Evolutionary conservation across 2,888 invertebrate genomes (phyloP), one percentile per base, ranked within the genome.

Genomic region (Rhopalosiphum nymphaeae): DNA sequence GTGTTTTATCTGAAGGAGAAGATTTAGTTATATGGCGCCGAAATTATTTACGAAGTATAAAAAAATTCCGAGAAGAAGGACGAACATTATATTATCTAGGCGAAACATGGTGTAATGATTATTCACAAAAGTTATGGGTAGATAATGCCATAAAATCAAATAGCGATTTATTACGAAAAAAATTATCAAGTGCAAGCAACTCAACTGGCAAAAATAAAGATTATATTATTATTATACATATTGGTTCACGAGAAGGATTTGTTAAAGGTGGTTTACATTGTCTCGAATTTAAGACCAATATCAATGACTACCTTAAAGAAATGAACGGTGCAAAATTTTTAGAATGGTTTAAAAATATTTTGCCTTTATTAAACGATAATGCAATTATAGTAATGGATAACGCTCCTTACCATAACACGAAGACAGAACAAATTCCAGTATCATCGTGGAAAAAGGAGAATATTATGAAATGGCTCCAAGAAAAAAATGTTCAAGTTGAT

Each of bases 11-110:
- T 0, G 90, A 94, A 7, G 29, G 90, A 57, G 78, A 91, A 9
- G 94, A 94, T 53, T 61, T 91, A n/a, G n/a, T 94, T n/a, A 13
- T 42, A 25, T 90, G 94, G 90, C 89, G 94, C 7, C 78, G 90
- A 36, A 53, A 78, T 49, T 94, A 78, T 57, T 42, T 94, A 25
- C 57, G 90, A 56, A 53, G 36, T 53, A 94, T 91, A 56, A 26
- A 49, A 42, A 21, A n/a, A 44, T 94, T 91, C 36, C 21, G 94
- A 26, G n/a, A 61, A 49, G 91, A 94, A 90, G 85, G 85, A 44
- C 26, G 61, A 46, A 49, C 53, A 13, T 26, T 94, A 29, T 94
- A 94, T 67, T 94, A 90, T 87, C 16, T 78, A 3, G 94, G 46
- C 0, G 90, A 94, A 25, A 91, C 90, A 10, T 53, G 90, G 56